Base-by-base conservation (phyloP, 2,113 vertebrate genomes). In the Embiotoca jacksoni region DNA sequence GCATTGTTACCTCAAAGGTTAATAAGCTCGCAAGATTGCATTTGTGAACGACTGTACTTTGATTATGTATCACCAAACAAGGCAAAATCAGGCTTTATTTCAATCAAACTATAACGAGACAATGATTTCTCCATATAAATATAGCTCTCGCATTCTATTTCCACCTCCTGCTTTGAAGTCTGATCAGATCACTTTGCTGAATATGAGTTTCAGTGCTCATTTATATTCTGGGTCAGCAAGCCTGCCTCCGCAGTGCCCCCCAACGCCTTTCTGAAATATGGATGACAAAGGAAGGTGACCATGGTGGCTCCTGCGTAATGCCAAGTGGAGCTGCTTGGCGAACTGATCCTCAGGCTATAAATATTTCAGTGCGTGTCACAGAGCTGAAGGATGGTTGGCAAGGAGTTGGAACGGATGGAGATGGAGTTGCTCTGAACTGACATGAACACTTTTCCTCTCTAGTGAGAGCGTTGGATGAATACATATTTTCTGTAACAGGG, bases 351-450 rank as follows among this genome's bases (percentile, higher is more conserved):
- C 70, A 16, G 80, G 84, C 82, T 84, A 80, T 93, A 88, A 93
- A 93, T 92, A 91, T 91, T 91, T 90, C 83, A 93, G 84, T 49
- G 68, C 68, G 16, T 69, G 81, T 84, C 80, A 59, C 39, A 59
- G 78, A 77, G 77, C 64, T 83, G 85, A 89, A 57, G 74, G 73
- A 79, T 70, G 56, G 39, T 44, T 0, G 0, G 50, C 16, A 72
- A 80, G 63, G 32, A 63, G 31, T 13, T 49, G n/a, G 23, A 60
- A 49, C 14, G 32, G 47, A 58, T 8, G 23, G 33, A 50, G 68
- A 65, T 44, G 16, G 14, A 72, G 57, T 65, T 54, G 37, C 33
- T 65, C 62, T 71, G 44, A 36, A 32, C 44, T 69, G n/a, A 10
- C 50, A 49, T 73, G 78, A 72, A 44, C 52, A 62, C 6, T 53